Evolutionary conservation across 2,888 invertebrate species (phyloP).

Genomic region (Atherix ibis): DNA sequence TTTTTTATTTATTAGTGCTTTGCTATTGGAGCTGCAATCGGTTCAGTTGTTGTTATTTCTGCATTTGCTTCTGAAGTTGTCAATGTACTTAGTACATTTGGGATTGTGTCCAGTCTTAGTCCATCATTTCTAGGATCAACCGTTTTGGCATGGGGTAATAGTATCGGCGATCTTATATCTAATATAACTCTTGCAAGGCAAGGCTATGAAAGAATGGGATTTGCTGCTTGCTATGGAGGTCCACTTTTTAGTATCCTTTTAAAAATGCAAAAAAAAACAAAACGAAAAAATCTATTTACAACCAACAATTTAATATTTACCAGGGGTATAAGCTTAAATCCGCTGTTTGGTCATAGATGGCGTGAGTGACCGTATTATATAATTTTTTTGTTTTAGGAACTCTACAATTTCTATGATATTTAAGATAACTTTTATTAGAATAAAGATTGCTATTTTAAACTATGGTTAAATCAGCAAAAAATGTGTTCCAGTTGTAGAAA

Average conservation of each 20-base stretch:
- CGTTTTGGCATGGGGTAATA: conserved; percentile 48
- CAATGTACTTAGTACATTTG: conserved; percentile 37
- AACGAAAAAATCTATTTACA: too few species aligned
- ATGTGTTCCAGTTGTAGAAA: too few species aligned
- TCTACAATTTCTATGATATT: too few species aligned
- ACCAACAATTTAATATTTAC: too few species aligned
- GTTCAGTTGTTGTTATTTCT: conserved; percentile 40
- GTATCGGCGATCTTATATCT: conserved; percentile 36
- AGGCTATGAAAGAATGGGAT: conserved; percentile 48
- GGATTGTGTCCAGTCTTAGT: conserved; percentile 39
- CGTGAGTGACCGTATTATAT: too few species aligned
- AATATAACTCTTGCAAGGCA: conserved; percentile 42
- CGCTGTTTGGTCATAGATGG: too few species aligned
- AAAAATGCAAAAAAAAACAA: too few species aligned
- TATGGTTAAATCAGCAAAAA: too few species aligned
- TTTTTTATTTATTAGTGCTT: conserved; percentile 13
- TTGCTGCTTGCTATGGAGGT: conserved; percentile 51
- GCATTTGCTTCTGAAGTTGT: conserved; percentile 45
- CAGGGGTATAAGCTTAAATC: too few species aligned
- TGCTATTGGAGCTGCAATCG: conserved; percentile 14
- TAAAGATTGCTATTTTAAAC: too few species aligned
- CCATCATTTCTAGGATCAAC: conserved; percentile 46
- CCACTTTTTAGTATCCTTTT: conserved; percentile 41
- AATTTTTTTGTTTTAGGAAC: too few species aligned
- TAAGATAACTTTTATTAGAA: too few species aligned